A percentile compares a stretch with the other conserved stretches of the same genome.
Evolutionary conservation across 53 echinoderm and acorn worm species (phyloP).

Genomic region (Zoroaster sp.): DNA sequence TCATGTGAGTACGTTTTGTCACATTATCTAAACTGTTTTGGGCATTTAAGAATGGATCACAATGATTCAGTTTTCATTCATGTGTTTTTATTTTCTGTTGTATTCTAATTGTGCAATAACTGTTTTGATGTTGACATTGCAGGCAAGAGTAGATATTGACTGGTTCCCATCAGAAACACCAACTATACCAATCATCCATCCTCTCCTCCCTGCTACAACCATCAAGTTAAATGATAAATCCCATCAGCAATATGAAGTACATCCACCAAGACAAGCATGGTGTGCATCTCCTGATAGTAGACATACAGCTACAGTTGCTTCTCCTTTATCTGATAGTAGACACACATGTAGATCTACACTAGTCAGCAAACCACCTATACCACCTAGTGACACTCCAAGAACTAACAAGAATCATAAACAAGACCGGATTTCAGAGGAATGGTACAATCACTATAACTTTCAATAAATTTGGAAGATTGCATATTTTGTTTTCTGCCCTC

Average conservation of each 20-base stretch:
- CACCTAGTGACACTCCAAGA: conserved; percentile 73
- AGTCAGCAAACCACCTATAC: conserved; percentile 55
- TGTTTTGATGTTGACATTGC: neutral
- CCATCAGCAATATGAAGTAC: conserved; percentile 3
- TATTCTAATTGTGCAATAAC: neutral
- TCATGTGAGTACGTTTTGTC: too few species aligned
- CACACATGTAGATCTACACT: conserved; percentile 51
- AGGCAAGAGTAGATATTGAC: conserved; percentile 73
- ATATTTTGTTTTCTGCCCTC: too few species aligned
- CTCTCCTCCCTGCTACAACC: conserved; percentile 44
- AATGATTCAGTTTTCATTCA: too few species aligned
- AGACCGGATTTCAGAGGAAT: conserved; percentile 86
- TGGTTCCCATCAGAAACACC: conserved; percentile 86
- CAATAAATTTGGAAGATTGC: too few species aligned
- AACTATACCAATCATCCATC: conserved; percentile 57
- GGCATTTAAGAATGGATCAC: too few species aligned
- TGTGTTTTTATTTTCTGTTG: too few species aligned
- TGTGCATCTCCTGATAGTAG: neutral
- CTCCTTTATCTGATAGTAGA: too few species aligned
- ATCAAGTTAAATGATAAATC: neutral
- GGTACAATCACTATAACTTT: conserved; percentile 53
- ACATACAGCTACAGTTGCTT: conserved; percentile 30
- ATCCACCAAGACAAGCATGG: conserved; percentile 77
- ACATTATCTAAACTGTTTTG: too few species aligned
- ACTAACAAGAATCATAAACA: conserved; percentile 73